Percentiles rank a stretch among this genome's conserved stretches.
Conservation (phyloP, 1,140 invertebrate genomes). For the Triops cancriformis region DNA sequence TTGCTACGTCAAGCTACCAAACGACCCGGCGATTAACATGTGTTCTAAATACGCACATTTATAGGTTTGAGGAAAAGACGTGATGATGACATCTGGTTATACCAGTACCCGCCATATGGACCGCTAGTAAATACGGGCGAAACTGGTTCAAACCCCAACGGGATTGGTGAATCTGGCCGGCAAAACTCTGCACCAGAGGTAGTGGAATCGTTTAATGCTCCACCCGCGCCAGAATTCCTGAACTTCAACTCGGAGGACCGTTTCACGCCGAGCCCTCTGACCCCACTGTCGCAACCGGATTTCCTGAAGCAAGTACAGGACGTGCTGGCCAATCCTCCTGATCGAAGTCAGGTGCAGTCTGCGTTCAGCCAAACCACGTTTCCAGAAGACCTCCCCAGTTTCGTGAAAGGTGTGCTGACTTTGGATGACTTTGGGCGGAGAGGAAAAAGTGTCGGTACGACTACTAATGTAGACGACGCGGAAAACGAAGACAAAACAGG, state of each 20-base stretch:
- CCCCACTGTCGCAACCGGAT: not conserved
- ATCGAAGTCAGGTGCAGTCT: not conserved
- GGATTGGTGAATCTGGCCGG: not conserved
- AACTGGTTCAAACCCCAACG: not conserved
- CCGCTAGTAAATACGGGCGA: not conserved
- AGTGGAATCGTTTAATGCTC: not conserved
- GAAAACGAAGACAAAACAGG: not conserved
- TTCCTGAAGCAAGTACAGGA: not conserved
- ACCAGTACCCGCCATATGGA: not conserved
- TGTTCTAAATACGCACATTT: not conserved
- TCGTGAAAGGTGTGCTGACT: not conserved
- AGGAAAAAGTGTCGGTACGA: not conserved
- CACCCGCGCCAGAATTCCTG: not conserved
- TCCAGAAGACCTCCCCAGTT: not conserved
- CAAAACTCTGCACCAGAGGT: not conserved
- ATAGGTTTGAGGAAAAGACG: not conserved
- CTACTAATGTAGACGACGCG: not conserved
- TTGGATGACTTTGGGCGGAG: slow-evolving; percentile 3
- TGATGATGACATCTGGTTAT: not conserved
- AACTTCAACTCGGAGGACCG: not conserved
- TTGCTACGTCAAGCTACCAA: too few relatives aligned
- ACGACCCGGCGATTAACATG: not conserved
- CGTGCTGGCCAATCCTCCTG: not conserved
- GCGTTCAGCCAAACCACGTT: not conserved
- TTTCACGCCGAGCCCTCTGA: not conserved